Percentiles rank a stretch among this genome's conserved stretches.
Conservation (phyloP, 2,888 invertebrate species). For the Yponomeuta sedellus region DNA sequence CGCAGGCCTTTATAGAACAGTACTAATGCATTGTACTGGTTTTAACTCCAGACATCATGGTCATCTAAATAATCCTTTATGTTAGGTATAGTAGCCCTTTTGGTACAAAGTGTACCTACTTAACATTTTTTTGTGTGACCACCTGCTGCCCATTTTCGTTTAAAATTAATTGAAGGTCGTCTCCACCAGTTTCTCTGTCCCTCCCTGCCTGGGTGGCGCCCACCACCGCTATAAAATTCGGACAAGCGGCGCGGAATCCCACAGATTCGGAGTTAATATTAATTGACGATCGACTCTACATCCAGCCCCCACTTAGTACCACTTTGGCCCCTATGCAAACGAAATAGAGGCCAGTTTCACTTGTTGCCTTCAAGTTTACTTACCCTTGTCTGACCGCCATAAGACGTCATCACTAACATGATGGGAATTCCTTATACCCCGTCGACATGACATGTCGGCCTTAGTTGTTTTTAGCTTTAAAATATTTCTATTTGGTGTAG, state of each 20-base stretch:
- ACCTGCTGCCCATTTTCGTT: too few species aligned
- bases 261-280: conserved; percentile 75
- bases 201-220: conserved; percentile 54
- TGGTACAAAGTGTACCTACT: too few species aligned
- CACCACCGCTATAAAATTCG: conserved; percentile 73
- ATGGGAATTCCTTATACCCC: neutral
- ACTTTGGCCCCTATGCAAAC: conserved; percentile 4
- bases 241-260: conserved; percentile 74
- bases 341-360: neutral
- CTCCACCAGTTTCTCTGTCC: conserved; percentile 35
- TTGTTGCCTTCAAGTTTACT: neutral
- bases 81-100: too few species aligned
- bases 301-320: conserved; percentile 35
- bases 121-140: neutral
- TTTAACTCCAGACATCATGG: too few species aligned
- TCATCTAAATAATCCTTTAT: too few species aligned
- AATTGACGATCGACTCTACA: conserved; percentile 72
- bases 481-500: neutral
- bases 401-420: conserved; percentile 1
- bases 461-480: neutral
- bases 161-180: conserved; percentile 9
- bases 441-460: neutral
- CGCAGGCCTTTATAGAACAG: too few species aligned
- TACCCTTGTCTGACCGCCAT: neutral
- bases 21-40: too few species aligned